Evolutionary conservation across 2,797 vertebrate genomes (phyloP).

Genomic region (Sitta carolinensis): DNA sequence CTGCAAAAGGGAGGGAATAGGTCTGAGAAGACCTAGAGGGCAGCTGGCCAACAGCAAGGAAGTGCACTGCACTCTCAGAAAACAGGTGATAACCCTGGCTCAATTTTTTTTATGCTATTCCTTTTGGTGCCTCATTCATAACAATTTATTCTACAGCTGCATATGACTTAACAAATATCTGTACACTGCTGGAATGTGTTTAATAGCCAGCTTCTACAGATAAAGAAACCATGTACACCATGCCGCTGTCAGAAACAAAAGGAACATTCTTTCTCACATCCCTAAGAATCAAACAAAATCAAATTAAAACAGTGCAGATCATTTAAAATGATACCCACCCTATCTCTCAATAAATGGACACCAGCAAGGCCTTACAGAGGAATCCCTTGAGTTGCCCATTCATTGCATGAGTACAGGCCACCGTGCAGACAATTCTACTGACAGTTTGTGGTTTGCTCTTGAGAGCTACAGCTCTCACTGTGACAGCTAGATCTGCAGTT

Average conservation of each 20-base stretch:
- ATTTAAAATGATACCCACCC: background rate
- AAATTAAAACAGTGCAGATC: background rate
- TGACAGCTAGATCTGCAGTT: background rate
- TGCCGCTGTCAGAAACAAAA: background rate
- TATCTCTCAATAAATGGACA: background rate
- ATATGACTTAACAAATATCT: slow-evolving; percentile 7
- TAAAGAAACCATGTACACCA: background rate
- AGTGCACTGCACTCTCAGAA: background rate
- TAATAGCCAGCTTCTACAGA: background rate
- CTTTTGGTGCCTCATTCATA: background rate
- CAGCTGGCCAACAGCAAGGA: background rate
- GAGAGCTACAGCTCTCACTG: background rate
- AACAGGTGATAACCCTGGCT: background rate
- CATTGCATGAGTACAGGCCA: background rate
- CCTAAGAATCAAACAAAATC: background rate
- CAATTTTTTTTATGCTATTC: background rate
- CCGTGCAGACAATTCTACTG: background rate
- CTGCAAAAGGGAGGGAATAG: background rate
- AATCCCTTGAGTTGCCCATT: background rate
- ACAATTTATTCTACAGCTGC: slow-evolving; percentile 12
- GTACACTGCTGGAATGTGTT: background rate
- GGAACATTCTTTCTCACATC: background rate
- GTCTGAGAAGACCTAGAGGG: background rate
- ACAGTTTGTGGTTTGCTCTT: background rate
- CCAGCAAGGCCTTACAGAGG: background rate